A percentile compares a stretch with the other conserved stretches of the same genome.
Evolutionary conservation across 2,888 invertebrate species (phyloP).

Genomic region (Hyposoter dolosus): DNA sequence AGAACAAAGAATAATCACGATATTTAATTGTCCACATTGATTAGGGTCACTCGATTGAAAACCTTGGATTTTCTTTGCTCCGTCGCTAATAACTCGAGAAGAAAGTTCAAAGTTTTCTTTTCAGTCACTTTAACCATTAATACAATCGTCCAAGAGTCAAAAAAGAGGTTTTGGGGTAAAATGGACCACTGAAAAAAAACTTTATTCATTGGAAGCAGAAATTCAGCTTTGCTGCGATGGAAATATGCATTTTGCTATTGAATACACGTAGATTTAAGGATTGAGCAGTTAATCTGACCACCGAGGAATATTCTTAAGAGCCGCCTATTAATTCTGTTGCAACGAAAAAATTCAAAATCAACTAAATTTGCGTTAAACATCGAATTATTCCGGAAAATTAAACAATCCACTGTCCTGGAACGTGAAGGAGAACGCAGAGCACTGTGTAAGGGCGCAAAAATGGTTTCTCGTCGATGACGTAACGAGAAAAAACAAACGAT

Average conservation of each 20-base stretch:
- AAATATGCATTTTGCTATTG: not conserved
- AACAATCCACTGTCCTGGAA: not conserved
- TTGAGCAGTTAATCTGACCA: not conserved
- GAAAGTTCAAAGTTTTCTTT: conserved; percentile 19
- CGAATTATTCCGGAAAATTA: not conserved
- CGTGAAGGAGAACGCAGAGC: not conserved
- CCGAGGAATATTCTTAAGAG: not conserved
- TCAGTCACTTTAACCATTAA: not conserved
- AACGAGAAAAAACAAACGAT: conserved; percentile 1
- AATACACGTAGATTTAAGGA: not conserved
- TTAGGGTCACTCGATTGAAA: conserved; percentile 4
- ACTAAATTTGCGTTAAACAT: not conserved
- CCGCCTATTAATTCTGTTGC: not conserved
- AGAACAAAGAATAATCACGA: conserved; percentile 50
- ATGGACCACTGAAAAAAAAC: not conserved
- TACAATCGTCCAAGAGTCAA: not conserved
- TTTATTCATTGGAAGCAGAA: not conserved
- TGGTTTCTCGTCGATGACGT: not conserved
- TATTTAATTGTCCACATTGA: conserved; percentile 11
- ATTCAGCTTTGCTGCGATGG: not conserved
- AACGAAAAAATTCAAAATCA: not conserved
- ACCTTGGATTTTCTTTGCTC: conserved; percentile 1
- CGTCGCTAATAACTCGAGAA: not conserved
- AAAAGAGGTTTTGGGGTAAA: conserved; percentile 6
- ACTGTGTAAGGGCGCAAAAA: not conserved